Base-by-base conservation (phyloP, 2,888 invertebrate genomes). In the Hydrotaea diabolus region DNA sequence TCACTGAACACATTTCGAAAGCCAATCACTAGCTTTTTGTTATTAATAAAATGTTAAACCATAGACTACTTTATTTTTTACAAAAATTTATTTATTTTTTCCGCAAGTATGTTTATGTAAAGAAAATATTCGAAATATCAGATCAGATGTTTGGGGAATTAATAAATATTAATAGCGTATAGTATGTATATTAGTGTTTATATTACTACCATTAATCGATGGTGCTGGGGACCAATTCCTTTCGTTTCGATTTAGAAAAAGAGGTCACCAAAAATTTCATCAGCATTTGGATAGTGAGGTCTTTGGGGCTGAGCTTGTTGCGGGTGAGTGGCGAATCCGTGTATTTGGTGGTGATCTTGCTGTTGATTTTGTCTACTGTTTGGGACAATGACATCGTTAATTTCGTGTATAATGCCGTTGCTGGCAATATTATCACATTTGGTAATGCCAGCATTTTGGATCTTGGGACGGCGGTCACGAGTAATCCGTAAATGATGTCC, bases 381-480 rank as follows among this genome's bases (percentile, higher is more conserved):
- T 19, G 90, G 88, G 57, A 90, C 89, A 76, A 93, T 91, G 62
- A 93, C 88, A 86, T 93, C 93, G 83, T 93, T 92, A 73, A 93
- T 90, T 87, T 93, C 93, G 84, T 93, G 92, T 2, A 93, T 87
- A 77, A 93, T 91, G 46, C 93, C 93, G 88, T 93, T 93, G 23
- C 89, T 90, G 64, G 91, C 91, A 66, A 92, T 83, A 62, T 89
- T 89, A 88, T 93, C 93, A 82, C 93, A 93, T 86, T 92, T 93
- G 77, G 92, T 92, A 49, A 93, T 89, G n/a, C 92, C 92, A 62
- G 92, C 92, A 84, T 92, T 92, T 85, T 92, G 91, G 73, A 93
- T 90, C 82, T 90, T 92, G n/a, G 93, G 93, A 62, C 93, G 91
- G 39, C 92, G 91, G 82, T 92, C 91, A 64, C 93, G 92, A 19